phyloP scores from a whole-genome alignment of 2,797 vertebrate genomes.

The Propithecus deckenii region DNA sequence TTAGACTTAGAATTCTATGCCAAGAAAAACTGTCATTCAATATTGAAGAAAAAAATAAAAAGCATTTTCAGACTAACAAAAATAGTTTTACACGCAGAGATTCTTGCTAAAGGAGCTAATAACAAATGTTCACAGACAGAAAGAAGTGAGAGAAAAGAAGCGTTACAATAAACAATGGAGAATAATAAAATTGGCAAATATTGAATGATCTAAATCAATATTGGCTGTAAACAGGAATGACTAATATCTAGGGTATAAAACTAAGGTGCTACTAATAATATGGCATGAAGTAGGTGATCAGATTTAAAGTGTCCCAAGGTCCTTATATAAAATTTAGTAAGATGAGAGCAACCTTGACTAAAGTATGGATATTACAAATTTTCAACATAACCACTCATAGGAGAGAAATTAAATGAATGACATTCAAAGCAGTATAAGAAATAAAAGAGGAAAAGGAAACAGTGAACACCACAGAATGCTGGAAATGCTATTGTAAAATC shows the following conservation, averaged over 20 bases:
- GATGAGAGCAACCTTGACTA: no score
- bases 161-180: background rate
- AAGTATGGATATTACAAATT: background rate
- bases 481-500: background rate
- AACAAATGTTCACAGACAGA: background rate
- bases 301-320: background rate
- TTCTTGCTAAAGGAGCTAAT: background rate
- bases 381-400: background rate
- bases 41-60: background rate
- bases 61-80: background rate
- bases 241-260: background rate
- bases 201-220: background rate
- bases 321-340: background rate
- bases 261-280: background rate
- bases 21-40: background rate
- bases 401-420: background rate
- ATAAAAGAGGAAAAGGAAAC: background rate
- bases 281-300: background rate
- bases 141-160: background rate
- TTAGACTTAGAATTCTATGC: background rate
- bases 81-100: background rate
- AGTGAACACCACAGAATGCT: background rate
- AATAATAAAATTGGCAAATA: background rate
- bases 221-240: background rate
- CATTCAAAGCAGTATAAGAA: background rate